Conservation (phyloP, 2,797 vertebrate species). For the Tolypeutes matacus region DNA sequence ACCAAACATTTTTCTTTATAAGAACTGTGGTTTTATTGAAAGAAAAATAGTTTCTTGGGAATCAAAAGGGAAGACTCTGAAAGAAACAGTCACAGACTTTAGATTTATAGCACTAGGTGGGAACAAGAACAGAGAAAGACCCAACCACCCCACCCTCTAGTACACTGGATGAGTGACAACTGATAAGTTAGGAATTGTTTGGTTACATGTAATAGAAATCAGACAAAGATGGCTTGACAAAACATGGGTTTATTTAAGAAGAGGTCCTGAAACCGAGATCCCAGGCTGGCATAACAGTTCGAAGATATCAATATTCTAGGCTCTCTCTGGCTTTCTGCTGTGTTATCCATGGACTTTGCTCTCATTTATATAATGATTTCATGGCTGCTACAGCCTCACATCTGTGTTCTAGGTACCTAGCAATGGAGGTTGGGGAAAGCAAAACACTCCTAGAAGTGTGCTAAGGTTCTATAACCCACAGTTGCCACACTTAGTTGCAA, state of each 20-base stretch:
- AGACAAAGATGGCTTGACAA: not conserved
- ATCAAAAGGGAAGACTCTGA: not conserved
- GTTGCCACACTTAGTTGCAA: not conserved
- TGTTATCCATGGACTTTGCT: not conserved
- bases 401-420: not conserved
- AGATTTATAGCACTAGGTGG: not conserved
- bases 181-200: not conserved
- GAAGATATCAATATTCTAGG: not conserved
- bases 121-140: not conserved
- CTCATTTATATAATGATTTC: not conserved
- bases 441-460: not conserved
- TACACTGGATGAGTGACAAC: not conserved
- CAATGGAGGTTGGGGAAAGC: not conserved
- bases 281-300: not conserved
- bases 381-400: not conserved
- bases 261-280: not conserved
- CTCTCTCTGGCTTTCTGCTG: slow-evolving; percentile 13
- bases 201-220: not conserved
- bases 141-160: not conserved
- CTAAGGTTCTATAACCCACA: not conserved
- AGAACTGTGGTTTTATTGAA: not conserved
- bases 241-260: not conserved
- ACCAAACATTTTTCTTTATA: not conserved
- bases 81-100: not conserved
- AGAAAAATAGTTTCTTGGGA: not conserved